Base-by-base conservation (phyloP, 2,113 vertebrate genomes). In the Elephantulus edwardii region DNA sequence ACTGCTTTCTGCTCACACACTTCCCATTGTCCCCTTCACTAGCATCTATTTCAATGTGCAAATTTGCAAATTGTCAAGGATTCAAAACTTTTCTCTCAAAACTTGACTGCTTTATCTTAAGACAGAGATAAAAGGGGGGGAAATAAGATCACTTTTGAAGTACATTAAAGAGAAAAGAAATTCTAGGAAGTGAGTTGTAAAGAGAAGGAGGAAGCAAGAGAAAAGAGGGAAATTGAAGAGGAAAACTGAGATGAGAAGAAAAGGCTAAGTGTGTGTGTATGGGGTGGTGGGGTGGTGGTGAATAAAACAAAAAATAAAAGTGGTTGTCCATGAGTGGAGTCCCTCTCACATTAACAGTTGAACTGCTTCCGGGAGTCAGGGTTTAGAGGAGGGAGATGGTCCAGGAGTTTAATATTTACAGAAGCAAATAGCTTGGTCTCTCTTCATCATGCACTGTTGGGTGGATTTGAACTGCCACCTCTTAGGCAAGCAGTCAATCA, bases 61-160 rank as follows among this genome's bases (percentile, higher is more conserved):
- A 97, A 95, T 10, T 64, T 26, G 94, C 95, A 96, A 97, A 95
- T 10, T 64, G 28, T 40, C 28, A 38, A 24, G 44, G 22, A 28
- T 40, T 56, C 85, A 38, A 60, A 94, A 89, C 95, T 96, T 97
- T 97, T 96, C 95, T 95, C 94, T 97, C 52, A 92, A 95, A 96
- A 86, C 76, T 52, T 95, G 82, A 85, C 60, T 56, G 74, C 38
- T 77, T 12, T 75, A 30, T 89, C 77, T 76, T 40, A 85, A 94
- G 64, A 22, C 54, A 16, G 26, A 22, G 56, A 22, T 58, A 35
- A 60, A 76, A 86, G 64, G 88, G 58, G n/a, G 80, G 56, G 22
- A 46, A 75, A 79, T 19, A 42, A 48, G 66, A 42, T 14, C 12
- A 20, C 26, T 54, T n/a, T 6, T 35, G 16, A 54, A 48, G 54